These are phyloP conservation scores for Subacronicta megacephala DNA, from an alignment of 2,888 invertebrate species.

Conservation along the genomic window DNA sequence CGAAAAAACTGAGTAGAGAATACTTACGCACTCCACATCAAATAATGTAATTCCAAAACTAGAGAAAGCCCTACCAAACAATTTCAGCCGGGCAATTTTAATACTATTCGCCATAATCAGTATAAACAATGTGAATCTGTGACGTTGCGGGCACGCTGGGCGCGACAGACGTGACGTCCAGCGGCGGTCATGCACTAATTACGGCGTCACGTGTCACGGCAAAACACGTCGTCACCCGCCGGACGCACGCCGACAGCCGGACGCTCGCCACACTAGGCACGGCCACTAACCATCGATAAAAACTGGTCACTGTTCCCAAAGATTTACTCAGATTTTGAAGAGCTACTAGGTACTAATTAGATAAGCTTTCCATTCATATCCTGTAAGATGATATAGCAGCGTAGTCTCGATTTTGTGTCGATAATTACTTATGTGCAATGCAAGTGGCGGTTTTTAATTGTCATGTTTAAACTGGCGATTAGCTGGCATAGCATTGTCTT, in stretches of 20 bases:
- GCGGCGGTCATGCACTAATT: constrained; percentile 84
- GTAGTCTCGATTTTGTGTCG: no score
- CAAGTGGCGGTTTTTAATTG: no score
- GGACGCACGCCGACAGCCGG: constrained; percentile 17
- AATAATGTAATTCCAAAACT: no score
- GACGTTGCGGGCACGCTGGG: constrained; percentile 51
- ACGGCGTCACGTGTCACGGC: constrained; percentile 82
- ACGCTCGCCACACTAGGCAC: constrained; percentile 37
- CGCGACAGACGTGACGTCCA: constrained; percentile 63
- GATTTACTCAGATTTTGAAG: neutral
- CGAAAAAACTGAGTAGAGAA: no score
- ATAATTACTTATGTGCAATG: no score
- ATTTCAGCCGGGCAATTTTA: constrained; percentile 26
- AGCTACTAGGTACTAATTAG: neutral
- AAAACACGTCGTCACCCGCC: constrained; percentile 73
- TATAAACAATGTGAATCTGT: constrained; percentile 53
- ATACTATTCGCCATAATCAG: constrained; percentile 36
- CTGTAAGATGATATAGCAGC: no score
- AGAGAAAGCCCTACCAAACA: neutral
- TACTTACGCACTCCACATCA: no score
- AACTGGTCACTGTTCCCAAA: constrained; percentile 2
- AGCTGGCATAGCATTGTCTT: no score
- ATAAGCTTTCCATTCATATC: constrained; percentile 1
- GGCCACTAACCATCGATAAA: constrained; percentile 42
- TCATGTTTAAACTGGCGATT: no score